These are phyloP conservation scores for Microdon myrmicae DNA, from an alignment of 2,888 invertebrate species.

Conservation along the genomic window DNA sequence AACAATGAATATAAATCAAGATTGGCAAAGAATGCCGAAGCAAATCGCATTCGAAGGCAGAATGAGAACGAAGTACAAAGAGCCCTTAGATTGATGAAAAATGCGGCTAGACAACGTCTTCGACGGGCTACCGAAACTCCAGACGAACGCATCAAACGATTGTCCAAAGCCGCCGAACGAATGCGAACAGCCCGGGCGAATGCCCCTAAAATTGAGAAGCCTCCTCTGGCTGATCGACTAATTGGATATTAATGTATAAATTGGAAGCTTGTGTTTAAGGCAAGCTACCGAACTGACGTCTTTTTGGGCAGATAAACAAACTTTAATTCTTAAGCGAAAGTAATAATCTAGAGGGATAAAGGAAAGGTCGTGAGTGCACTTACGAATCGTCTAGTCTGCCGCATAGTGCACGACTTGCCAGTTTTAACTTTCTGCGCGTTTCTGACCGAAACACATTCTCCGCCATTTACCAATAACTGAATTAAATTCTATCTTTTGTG, in stretches of 20 bases:
- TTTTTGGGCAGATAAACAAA: constrained; percentile 44
- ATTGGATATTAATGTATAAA: constrained; percentile 61
- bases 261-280: constrained; percentile 11
- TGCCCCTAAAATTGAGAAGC: constrained; percentile 66
- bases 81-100: constrained; percentile 67
- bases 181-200: constrained; percentile 64
- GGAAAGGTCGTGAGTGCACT: constrained; percentile 36
- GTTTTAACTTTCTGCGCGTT: constrained; percentile 10
- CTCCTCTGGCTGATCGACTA: constrained; percentile 65
- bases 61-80: constrained; percentile 67
- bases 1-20: constrained; percentile 64
- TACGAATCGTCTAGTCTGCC: constrained; percentile 41
- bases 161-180: constrained; percentile 65
- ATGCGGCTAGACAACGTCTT: constrained; percentile 65
- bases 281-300: constrained; percentile 26
- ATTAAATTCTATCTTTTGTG: constrained; percentile 43
- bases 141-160: constrained; percentile 63
- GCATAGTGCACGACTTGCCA: no score
- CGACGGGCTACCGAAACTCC: constrained; percentile 65
- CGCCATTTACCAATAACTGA: constrained; percentile 33
- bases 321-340: constrained; percentile 38
- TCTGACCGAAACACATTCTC: constrained; percentile 16
- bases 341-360: constrained; percentile 32
- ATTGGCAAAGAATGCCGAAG: constrained; percentile 66
- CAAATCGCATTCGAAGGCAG: constrained; percentile 66